Evolutionary conservation across 2,113 vertebrate species (phyloP).

Genomic region (Lathamus discolor): DNA sequence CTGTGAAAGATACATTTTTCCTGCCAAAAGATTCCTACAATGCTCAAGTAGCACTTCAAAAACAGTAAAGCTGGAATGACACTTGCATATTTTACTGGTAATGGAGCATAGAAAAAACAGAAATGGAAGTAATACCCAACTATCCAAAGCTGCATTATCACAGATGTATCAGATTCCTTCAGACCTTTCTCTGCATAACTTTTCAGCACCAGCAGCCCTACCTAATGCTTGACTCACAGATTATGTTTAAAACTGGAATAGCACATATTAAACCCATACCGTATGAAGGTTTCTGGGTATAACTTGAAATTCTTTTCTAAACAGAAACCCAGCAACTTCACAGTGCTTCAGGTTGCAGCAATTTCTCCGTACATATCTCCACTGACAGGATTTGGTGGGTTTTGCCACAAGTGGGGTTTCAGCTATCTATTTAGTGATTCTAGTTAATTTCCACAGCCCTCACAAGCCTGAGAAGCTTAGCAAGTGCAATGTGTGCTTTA

Average conservation of each 20-base stretch:
- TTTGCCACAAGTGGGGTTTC: not conserved
- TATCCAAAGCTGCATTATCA: conserved; percentile 22
- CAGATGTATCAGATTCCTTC: conserved; percentile 7
- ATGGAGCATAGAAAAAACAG: conserved; percentile 54
- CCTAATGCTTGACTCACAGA: not conserved
- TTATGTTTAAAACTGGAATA: not conserved
- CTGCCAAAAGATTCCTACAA: conserved; percentile 61
- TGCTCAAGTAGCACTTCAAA: conserved; percentile 51
- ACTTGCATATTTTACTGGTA: conserved; percentile 50
- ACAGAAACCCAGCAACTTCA: not conserved
- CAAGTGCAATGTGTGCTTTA: not conserved
- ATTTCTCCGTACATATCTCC: not conserved
- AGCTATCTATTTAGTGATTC: not conserved
- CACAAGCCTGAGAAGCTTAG: not conserved
- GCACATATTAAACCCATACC: not conserved
- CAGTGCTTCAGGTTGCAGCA: not conserved
- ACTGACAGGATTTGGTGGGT: not conserved
- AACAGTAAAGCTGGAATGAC: conserved; percentile 45
- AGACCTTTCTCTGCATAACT: not conserved
- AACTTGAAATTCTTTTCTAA: not conserved
- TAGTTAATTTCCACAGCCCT: not conserved
- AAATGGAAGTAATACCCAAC: conserved; percentile 34
- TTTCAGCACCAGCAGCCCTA: conserved; percentile 30
- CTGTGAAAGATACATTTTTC: conserved; percentile 48
- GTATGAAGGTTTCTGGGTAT: not conserved